phyloP scores from a whole-genome alignment of 2,113 vertebrate species.

The Edolisoma coerulescens region DNA sequence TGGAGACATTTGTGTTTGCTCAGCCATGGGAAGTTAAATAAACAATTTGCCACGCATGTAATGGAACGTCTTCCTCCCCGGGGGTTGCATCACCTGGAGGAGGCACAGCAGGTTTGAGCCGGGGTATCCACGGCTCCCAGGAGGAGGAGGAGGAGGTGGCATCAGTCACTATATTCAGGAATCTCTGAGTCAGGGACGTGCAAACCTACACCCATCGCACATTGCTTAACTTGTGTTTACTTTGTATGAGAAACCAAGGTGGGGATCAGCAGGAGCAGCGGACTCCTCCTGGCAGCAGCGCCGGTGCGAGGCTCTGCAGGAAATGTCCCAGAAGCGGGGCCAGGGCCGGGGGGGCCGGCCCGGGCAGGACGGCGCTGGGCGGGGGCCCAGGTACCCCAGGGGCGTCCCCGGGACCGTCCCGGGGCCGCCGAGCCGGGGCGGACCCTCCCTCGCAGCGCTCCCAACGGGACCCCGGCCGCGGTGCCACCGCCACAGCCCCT shows the following conservation, averaged over 20 bases:
- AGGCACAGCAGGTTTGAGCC: neutral
- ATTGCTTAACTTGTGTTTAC: constrained; percentile 64
- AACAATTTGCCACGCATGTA: neutral
- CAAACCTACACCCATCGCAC: constrained; percentile 55
- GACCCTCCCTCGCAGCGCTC: no score
- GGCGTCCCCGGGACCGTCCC: no score
- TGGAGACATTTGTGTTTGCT: neutral
- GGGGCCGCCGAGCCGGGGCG: no score
- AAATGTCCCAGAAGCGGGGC: neutral
- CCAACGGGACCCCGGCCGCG: no score
- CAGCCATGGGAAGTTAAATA: neutral
- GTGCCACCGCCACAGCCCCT: neutral
- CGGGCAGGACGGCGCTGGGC: fast-evolving
- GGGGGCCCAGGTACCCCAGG: fast-evolving
- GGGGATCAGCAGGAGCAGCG: neutral
- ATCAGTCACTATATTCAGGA: constrained; percentile 32
- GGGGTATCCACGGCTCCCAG: neutral
- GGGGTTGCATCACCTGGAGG: constrained; percentile 10
- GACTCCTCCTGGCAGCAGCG: neutral
- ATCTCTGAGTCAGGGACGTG: constrained; percentile 65
- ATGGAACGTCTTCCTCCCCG: neutral
- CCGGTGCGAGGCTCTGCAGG: neutral
- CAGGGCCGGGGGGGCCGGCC: neutral
- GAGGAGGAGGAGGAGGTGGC: neutral
- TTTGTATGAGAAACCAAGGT: constrained; percentile 46